Base-by-base conservation (phyloP, 2,113 vertebrate species). In the Mesocricetus auratus region DNA sequence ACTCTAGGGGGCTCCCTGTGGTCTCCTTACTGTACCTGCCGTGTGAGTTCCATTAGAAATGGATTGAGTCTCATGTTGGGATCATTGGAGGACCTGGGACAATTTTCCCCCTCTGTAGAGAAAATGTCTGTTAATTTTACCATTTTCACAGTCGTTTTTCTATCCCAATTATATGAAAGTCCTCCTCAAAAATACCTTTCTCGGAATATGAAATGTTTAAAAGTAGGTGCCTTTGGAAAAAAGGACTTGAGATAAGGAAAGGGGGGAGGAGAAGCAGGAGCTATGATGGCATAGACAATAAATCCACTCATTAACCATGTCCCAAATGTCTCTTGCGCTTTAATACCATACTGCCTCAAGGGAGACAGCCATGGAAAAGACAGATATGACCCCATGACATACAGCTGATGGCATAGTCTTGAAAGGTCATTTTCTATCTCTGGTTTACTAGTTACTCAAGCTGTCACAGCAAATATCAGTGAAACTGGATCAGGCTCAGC, bases 71-170 rank as follows among this genome's bases (percentile, higher is more conserved):
- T 94, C 56, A 4, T 22, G 36, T 21, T 71, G 29, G 1, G 4
- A 60, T 75, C 50, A 36, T 19, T 85, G 50, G 50, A 91, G 87
- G 42, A n/a, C 68, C 33, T 0, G 0, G 83, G 24, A 36, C 39
- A 71, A 74, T 39, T 50, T 21, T 85, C n/a, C 36, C 0, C 7
- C n/a, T 31, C 22, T 1, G 2, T 4, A 68, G 75, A 39, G 13
- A 60, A 68, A 60, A 19, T 24, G 73, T n/a, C 22, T 31, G 36
- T 56, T 39, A 73, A 29, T 56, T 73, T 95, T 95, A 56, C 7
- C 69, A 74, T 62, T 77, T 95, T 83, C 74, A 87, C 85, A 92
- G 39, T 22, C 64, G 91, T 73, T 92, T 74, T 88, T 89, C 82
- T 75, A 47, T 58, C 19, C 8, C 69, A 85, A 42, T 85, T 2